These are phyloP conservation scores for Choloepus hoffmanni DNA, from an alignment of 2,113 vertebrate genomes.

Conservation along the genomic window DNA sequence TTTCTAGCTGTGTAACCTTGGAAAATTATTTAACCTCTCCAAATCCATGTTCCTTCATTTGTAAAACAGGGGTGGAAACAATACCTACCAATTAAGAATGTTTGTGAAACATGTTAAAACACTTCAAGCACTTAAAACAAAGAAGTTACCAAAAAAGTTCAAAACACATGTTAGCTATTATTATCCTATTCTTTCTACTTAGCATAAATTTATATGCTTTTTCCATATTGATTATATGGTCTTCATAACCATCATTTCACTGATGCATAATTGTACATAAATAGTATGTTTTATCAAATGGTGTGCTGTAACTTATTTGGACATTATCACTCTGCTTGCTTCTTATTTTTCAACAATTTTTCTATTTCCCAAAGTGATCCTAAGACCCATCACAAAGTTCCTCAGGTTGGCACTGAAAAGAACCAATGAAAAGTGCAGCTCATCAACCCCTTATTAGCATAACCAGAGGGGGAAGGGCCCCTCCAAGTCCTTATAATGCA, in stretches of 20 bases:
- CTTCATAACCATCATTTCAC: background rate
- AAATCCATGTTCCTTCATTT: constrained; percentile 31
- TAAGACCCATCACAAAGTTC: background rate
- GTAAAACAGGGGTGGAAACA: constrained; percentile 22
- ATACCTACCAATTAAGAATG: background rate
- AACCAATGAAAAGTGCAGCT: too few relatives aligned
- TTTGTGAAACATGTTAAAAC: constrained; percentile 36
- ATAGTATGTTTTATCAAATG: background rate
- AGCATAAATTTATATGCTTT: background rate
- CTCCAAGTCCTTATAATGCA: too few relatives aligned
- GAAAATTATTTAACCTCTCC: constrained; percentile 27
- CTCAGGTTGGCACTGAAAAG: too few relatives aligned
- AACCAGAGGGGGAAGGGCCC: too few relatives aligned
- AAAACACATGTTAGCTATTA: constrained; percentile 55
- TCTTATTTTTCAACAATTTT: background rate
- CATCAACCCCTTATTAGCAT: too few relatives aligned
- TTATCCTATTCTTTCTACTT: constrained; percentile 36
- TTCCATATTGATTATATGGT: constrained; percentile 32
- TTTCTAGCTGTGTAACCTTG: constrained; percentile 25
- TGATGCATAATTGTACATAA: constrained; percentile 15
- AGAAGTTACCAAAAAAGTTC: background rate
- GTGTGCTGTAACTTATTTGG: background rate
- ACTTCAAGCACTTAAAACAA: constrained; percentile 57
- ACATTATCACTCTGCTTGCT: background rate
- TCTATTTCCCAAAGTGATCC: constrained; percentile 37